Base-by-base conservation (phyloP, 2,797 vertebrate species). In the Microctenopoma steveboyesi region DNA sequence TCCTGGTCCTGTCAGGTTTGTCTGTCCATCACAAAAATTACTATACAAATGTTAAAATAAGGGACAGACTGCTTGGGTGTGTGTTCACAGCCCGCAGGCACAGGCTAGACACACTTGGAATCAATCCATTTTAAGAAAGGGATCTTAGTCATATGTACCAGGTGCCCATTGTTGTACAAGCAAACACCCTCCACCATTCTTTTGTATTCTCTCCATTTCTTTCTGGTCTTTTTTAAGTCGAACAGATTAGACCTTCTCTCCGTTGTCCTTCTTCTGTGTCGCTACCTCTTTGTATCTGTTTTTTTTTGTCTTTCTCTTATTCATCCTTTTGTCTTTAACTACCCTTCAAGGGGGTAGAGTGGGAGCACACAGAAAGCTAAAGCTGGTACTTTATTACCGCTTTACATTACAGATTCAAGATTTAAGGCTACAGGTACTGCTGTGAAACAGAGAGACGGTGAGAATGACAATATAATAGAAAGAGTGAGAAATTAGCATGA, bases 371-470 rank as follows among this genome's bases (percentile, higher is more conserved):
- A 55, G 66, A 74, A 79, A 75, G 74, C 83, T 72, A 78, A 88
- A 87, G 84, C 82, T 84, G 86, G 76, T 83, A 62, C 79, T 86
- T 87, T 86, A 92, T 92, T 92, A 92, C 87, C 80, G 79, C 77
- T 83, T 89, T 89, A 83, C 86, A 92, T 92, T 92, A 91, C 91
- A 93, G 78, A 92, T 90, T 92, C 74, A 92, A 82, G 84, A 71
- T 74, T 81, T 49, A 71, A 72, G 81, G 81, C 81, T 71, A 86
- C 88, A 88, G 82, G 78, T 87, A 76, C 49, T 15, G 48, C 79
- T 65, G 63, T 11, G 66, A 79, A 60, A 76, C 69, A 45, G 22
- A 74, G 8, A 65, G 39, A 59, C 37, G 33, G 40, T 3, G 28
- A 46, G 51, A 61, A 53, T 2, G 69, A 22, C 22, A 61, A 68